Base-by-base conservation (phyloP, 1,140 invertebrate species). In the Muscidifurax raptorellus region DNA sequence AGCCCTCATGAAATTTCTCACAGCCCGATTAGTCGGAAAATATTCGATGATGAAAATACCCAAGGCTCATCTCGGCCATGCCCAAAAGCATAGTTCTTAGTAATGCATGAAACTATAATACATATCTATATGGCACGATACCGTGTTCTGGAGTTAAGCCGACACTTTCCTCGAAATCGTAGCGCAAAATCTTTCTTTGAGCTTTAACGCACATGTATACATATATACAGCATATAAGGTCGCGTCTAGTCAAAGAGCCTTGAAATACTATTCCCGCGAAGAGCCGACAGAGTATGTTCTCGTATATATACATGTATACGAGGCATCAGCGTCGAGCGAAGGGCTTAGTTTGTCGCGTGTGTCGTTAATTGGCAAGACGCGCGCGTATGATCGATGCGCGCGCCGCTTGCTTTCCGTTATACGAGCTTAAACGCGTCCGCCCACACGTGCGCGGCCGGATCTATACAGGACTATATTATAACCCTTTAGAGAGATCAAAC, bases 331-430 rank as follows among this genome's bases (percentile, higher is more conserved):
- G 52, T 18, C 52, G 52, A 22, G 22, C 7, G 18, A 59, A n/a
- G 52, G 52, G 52, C 52, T 59, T 59, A 59, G 52, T n/a, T 59
- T 59, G 52, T 59, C 44, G 52, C 13, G 7, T 10, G 82, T 76
- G 82, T 81, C 86, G 86, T 88, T 88, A 87, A 89, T 89, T 89
- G 88, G 86, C 86, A 85, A 77, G 69, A 74, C 30, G 18, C 80
- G 79, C 67, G 81, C 66, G 12, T 30, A 89, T 88, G 88, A 89
- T 89, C 86, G 87, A 89, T 89, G 87, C 78, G 85, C 52, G 87
- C 78, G 86, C 52, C 52, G 52, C 86, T 78, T 12, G 36, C 44
- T 40, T 40, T 40, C 36, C 36, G 59, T 22, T 64, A n/a, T 15
- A 12, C 5, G 59, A n/a, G 59, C 59, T 18, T 64, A 27, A 6